Evolutionary conservation across 2,888 invertebrate genomes (phyloP), one percentile per base, ranked within the genome.

Genomic region (Adelognathus sp.): DNA sequence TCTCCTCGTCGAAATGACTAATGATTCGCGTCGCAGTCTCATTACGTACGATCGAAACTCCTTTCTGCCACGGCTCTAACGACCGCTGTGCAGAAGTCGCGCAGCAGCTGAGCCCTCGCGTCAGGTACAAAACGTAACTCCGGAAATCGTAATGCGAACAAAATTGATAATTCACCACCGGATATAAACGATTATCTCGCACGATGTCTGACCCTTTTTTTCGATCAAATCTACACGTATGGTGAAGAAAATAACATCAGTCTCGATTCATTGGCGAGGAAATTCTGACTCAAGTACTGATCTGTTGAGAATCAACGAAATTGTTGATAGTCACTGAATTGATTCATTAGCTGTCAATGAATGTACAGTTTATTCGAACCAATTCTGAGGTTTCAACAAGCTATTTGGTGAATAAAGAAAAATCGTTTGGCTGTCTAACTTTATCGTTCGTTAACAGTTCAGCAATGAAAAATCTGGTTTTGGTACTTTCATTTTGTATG

Each of bases 141-240:
- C 73, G 80, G 76, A 70, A 81, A 83, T 82, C 80, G 84, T 86
- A 86, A 88, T 85, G 87, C 86, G 88, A 86, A 82, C 85, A 84
- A 88, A 88, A 88, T 88, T 88, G 88, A 88, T 88, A 88, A 88
- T 88, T 81, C 79, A 67, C 56, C 46, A 81, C 84, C 86, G 88
- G 87, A 88, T 86, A 86, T 83, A 86, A 88, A 86, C 86, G 84
- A 87, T 87, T 86, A 88, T 85, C 50, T 67, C 63, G 61, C 39
- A 39, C 64, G 74, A 33, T 54, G 39, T 21, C 52, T n/a, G 36
- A 33, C 44, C 61, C 39, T 14, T 39, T 31, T 63, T 69, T 71
- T 67, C 54, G 54, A 54, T 27, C 46, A 24, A 11, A 11, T 21
- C 24, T 21, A 50, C 46, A 24, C 46, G 46, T 50, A 50, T 21